Conservation (phyloP, 35 echinoderm and acorn worm genomes). For the Ophioderma brevispina region DNA sequence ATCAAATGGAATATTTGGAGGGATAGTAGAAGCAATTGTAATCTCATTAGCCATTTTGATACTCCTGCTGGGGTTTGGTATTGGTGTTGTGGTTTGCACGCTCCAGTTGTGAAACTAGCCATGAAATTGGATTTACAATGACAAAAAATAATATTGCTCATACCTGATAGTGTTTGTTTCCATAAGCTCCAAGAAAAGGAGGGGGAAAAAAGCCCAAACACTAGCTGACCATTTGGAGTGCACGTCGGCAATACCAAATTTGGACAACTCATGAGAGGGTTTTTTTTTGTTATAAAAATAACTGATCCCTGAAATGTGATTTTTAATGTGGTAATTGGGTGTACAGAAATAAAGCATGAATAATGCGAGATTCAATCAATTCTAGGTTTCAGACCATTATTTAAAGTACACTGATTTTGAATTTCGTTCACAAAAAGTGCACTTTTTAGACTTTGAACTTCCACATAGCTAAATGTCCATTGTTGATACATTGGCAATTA, state of each 20-base stretch:
- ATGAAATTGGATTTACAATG: neutral
- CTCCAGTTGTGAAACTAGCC: neutral
- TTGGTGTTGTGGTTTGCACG: neutral
- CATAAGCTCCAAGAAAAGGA: neutral
- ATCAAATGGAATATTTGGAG: neutral
- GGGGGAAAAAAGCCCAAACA: no score
- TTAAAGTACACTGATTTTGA: neutral
- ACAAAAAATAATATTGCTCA: neutral
- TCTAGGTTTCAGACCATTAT: neutral
- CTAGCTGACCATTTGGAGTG: neutral
- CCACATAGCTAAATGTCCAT: neutral
- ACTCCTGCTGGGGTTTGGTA: neutral
- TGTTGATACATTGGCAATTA: neutral
- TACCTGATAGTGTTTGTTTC: neutral
- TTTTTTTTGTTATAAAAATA: neutral
- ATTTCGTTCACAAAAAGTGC: neutral
- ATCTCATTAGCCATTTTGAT: neutral
- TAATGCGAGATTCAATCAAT: neutral
- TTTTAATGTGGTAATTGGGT: neutral
- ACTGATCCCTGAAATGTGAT: neutral
- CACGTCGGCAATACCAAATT: neutral
- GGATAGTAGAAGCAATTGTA: neutral
- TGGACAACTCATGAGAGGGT: neutral
- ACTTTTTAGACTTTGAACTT: conserved; percentile 4
- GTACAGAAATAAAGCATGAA: neutral